Evolutionary conservation across 2,888 invertebrate genomes (phyloP), one percentile per base, ranked within the genome.

Genomic region (Notodonta ziczac): DNA sequence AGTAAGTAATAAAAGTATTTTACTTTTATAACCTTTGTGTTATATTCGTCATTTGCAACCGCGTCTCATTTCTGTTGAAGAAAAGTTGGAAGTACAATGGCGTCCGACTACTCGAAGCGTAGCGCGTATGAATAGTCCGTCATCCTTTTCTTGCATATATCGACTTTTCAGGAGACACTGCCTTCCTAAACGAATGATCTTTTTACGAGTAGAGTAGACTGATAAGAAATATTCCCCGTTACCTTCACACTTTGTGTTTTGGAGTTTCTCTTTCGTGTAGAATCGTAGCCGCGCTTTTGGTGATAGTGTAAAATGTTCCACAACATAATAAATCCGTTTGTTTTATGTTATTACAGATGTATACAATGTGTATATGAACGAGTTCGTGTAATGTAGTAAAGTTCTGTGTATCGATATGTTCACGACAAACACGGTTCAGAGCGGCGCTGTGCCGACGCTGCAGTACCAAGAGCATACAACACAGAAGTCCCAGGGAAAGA

Each of bases 391-490:
- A 76, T 76, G 74, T 69, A 75, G 60, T 72, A 74, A 66, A 90
- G 50, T 50, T 16, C 16, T 50, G 16, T 50, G 50, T 65, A 58
- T 55, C 72, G 74, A 72, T 64, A 95, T 95, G 94, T 95, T 95
- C 79, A 94, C 95, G 54, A 94, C 95, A 69, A 95, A 95, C 82
- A 86, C 95, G 53, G 94, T 95, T 70, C 94, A 94, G 84, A 91
- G 94, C 86, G 94, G 94, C 72, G 90, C 94, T 62, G 95, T 95
- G 77, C 94, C 95, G 73, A 94, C 94, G 58, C 94, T 96, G 68
- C 96, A 96, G 83, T 96, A 96, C 83, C 96, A 96, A 83, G 95
- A 96, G 68, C 96, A 96, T 80, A 93, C 94, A 62, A 88, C 91
- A 66, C 95, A 94, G 70, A 95, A 95, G 74, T 91, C 94, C 7